Evolutionary conservation across 2,797 vertebrate genomes (phyloP).

Genomic region (Sylvia borin): DNA sequence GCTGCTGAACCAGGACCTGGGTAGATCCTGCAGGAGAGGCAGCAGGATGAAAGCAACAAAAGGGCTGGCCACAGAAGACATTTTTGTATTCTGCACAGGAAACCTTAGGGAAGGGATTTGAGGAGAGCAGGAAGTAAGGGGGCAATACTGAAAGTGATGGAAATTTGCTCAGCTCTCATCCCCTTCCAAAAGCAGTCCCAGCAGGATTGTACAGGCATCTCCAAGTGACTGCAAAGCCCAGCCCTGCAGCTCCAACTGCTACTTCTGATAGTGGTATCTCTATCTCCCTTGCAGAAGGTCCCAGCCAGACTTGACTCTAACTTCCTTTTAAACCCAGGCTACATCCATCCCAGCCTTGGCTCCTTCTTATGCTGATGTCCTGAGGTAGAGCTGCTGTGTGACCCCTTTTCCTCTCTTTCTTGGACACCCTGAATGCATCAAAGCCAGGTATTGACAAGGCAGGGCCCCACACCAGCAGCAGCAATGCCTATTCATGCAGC

Average conservation of each 20-base stretch:
- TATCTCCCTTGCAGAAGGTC: background rate
- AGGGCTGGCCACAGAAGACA: rapidly evolving
- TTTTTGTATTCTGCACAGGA: background rate
- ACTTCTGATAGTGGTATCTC: background rate
- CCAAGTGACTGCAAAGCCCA: background rate
- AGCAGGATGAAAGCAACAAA: background rate
- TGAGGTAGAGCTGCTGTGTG: background rate
- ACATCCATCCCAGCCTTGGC: background rate
- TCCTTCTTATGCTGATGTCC: background rate
- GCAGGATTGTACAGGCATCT: background rate
- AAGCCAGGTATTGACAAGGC: background rate
- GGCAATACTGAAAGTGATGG: background rate
- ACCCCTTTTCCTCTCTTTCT: background rate
- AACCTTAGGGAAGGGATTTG: background rate
- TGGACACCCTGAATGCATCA: background rate
- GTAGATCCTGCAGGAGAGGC: background rate
- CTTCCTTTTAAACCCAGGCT: background rate
- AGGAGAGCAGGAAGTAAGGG: background rate
- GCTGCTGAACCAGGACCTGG: background rate
- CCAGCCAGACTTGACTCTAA: background rate
- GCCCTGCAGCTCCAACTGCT: background rate
- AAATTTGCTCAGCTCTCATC: background rate
- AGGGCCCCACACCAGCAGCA: background rate
- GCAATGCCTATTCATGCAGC: background rate
- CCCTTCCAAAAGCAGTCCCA: background rate